A percentile compares a stretch with the other conserved stretches of the same genome.
Conservation (phyloP, 2,888 invertebrate genomes). For the Sycophila texana region DNA sequence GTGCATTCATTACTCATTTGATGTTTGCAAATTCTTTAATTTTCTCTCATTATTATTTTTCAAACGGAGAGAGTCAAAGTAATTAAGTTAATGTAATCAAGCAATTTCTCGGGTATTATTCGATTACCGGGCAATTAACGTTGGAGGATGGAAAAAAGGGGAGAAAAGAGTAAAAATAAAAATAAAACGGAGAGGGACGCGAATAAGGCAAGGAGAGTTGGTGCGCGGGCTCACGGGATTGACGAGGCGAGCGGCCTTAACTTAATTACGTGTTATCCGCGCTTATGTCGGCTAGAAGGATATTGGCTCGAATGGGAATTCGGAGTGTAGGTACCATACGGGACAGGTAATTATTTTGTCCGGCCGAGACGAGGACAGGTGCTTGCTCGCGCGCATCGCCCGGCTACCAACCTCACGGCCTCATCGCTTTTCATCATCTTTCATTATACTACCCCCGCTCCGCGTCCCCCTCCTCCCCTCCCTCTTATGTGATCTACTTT, state of each 20-base stretch:
- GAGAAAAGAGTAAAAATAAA: too few relatives aligned
- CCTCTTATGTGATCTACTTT: conserved; percentile 35
- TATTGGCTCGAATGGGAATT: conserved; percentile 21
- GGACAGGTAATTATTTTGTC: conserved; percentile 58
- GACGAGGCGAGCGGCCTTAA: conserved; percentile 23
- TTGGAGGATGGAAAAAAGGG: background rate
- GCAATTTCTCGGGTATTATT: conserved; percentile 21
- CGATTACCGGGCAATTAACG: conserved; percentile 11
- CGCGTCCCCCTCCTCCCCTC: conserved; percentile 8
- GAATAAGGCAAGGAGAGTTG: too few relatives aligned
- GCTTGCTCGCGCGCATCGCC: conserved; percentile 29
- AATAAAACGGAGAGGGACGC: too few relatives aligned
- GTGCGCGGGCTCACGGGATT: background rate
- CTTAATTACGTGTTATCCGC: conserved; percentile 36
- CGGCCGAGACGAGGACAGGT: conserved; percentile 49
- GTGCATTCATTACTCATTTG: too few relatives aligned
- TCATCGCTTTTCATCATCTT: conserved; percentile 46
- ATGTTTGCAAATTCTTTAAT: too few relatives aligned
- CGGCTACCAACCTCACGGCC: conserved; percentile 32
- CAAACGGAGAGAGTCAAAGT: background rate
- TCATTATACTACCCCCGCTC: conserved; percentile 27
- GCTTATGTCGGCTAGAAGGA: background rate
- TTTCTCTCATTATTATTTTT: too few relatives aligned
- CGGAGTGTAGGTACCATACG: conserved; percentile 18
- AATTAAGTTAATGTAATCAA: conserved; percentile 22